A percentile compares a stretch with the other conserved stretches of the same genome.
Evolutionary conservation across 2,888 invertebrate species (phyloP).

Genomic region (Sphaerophoria rueppellii): DNA sequence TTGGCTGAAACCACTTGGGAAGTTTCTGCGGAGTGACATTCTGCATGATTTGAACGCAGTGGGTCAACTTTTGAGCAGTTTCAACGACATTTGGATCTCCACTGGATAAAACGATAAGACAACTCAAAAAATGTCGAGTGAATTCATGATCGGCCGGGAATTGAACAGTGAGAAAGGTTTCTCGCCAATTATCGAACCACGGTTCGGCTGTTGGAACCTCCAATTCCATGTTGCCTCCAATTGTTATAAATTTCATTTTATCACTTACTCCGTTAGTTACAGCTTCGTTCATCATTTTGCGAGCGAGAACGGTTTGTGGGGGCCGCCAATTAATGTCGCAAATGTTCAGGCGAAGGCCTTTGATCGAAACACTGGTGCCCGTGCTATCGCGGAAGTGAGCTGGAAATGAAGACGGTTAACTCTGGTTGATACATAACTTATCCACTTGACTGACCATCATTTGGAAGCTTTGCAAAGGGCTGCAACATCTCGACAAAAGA

Average conservation of each 20-base stretch:
- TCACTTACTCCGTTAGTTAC: constrained; percentile 86
- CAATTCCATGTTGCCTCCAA: constrained; percentile 84
- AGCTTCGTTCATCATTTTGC: constrained; percentile 93
- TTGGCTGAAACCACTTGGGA: constrained; percentile 91
- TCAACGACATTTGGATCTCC: constrained; percentile 91
- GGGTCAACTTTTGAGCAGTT: constrained; percentile 90
- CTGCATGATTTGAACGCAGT: constrained; percentile 91
- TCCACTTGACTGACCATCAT: constrained; percentile 85
- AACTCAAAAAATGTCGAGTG: constrained; percentile 93
- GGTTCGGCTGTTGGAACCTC: constrained; percentile 90
- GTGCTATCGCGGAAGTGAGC: constrained; percentile 93
- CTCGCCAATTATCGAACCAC: constrained; percentile 98
- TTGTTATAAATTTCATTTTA: constrained; percentile 84
- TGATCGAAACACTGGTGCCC: constrained; percentile 88
- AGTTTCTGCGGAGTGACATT: constrained; percentile 89
- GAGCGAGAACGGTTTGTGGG: constrained; percentile 90
- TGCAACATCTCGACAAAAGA: constrained; percentile 94
- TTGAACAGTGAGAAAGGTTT: constrained; percentile 93
- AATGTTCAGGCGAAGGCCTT: constrained; percentile 90
- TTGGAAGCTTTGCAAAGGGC: constrained; percentile 91
- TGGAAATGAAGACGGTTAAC: not conserved
- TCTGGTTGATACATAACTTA: not conserved
- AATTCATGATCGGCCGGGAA: constrained; percentile 98
- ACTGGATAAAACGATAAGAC: constrained; percentile 89
- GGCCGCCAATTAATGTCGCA: constrained; percentile 92